Evolutionary conservation across 2,113 vertebrate species (phyloP).

Genomic region (Epinephelus fuscoguttatus): DNA sequence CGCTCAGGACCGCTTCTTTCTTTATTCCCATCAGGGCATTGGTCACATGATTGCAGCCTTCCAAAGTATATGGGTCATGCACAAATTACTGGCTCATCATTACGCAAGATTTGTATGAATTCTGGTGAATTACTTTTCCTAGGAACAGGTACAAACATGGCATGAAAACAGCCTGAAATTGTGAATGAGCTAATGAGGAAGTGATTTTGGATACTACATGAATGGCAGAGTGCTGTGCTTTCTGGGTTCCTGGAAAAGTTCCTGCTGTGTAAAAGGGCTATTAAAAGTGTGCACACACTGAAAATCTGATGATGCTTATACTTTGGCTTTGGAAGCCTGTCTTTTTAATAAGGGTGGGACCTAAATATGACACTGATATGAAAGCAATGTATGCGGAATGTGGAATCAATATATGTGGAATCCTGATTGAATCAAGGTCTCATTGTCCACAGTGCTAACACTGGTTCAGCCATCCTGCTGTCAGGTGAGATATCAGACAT

Average conservation of each 20-base stretch:
- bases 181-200: neutral
- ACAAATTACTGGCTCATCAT: too few species aligned
- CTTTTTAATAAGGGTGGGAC: neutral
- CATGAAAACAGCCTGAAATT: too few species aligned
- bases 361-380: neutral
- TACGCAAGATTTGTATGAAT: too few species aligned
- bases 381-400: neutral
- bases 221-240: neutral
- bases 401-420: too few species aligned
- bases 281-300: neutral
- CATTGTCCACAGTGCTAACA: neutral
- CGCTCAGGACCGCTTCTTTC: too few species aligned
- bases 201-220: neutral
- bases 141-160: too few species aligned
- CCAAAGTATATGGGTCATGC: too few species aligned
- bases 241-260: neutral
- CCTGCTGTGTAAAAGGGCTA: neutral
- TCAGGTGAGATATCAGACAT: neutral
- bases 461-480: neutral
- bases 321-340: neutral
- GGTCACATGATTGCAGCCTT: too few species aligned
- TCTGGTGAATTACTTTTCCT: too few species aligned
- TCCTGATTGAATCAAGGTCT: neutral
- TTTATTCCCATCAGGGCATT: too few species aligned
- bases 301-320: neutral